phyloP scores from a whole-genome alignment of 2,113 vertebrate genomes.

The Enhydra lutris region DNA sequence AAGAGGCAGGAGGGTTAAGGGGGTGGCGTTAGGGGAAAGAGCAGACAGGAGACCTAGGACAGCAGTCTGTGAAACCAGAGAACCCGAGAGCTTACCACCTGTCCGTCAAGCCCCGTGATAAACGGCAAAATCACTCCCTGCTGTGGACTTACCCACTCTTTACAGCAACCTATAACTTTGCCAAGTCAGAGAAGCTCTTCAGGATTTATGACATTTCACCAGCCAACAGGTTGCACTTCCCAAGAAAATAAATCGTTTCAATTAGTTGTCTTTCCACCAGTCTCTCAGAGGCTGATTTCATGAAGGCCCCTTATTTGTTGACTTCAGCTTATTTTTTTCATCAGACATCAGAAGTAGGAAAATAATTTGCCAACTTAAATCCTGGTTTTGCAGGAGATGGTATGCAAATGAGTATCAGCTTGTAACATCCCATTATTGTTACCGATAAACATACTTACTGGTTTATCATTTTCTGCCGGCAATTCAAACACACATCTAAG shows the following conservation, averaged over 20 bases:
- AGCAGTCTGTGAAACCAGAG: accelerated
- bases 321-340: slow-evolving; percentile 51
- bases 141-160: background rate
- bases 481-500: slow-evolving; percentile 99
- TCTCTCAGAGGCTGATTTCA: slow-evolving; percentile 22
- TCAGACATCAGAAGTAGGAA: slow-evolving; percentile 53
- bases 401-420: slow-evolving; percentile 66
- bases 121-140: background rate
- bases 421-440: slow-evolving; percentile 60
- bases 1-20: no score
- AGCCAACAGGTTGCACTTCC: background rate
- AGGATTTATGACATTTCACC: background rate
- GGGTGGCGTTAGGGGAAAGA: no score
- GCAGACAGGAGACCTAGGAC: background rate
- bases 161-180: background rate
- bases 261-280: background rate
- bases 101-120: background rate
- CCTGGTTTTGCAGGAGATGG: slow-evolving; percentile 56
- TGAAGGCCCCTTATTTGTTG: slow-evolving; percentile 22
- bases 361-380: slow-evolving; percentile 70
- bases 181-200: background rate
- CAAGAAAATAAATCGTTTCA: background rate
- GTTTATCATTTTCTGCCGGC: slow-evolving; percentile 95
- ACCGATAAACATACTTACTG: slow-evolving; percentile 86
- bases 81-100: background rate